A percentile compares a stretch with the other conserved stretches of the same genome.
Evolutionary conservation across 2,888 invertebrate species (phyloP).

Genomic region (Incurvaria masculella): DNA sequence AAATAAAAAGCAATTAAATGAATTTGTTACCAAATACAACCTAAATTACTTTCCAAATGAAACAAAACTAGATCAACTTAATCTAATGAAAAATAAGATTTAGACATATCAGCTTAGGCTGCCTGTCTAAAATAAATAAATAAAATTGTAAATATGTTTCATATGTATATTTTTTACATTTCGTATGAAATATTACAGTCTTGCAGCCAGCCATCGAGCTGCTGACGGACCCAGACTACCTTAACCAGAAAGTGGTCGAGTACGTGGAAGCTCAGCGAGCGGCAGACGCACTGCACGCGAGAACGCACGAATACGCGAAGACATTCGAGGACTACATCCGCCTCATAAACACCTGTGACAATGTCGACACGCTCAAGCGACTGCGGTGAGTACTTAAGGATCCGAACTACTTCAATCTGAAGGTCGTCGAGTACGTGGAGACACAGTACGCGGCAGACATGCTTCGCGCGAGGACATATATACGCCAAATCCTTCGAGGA

Average conservation of each 20-base stretch:
- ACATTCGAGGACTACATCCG: constrained; percentile 88
- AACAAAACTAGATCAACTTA: neutral
- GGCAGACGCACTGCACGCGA: constrained; percentile 71
- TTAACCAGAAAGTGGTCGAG: constrained; percentile 81
- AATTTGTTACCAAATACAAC: no score
- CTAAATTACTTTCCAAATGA: no score
- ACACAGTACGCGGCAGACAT: constrained; percentile 75
- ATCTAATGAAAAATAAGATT: no score
- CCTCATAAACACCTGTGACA: constrained; percentile 76
- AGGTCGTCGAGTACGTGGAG: constrained; percentile 79
- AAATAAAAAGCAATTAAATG: no score
- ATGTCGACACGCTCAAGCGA: constrained; percentile 78
- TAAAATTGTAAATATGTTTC: no score
- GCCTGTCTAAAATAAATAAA: no score
- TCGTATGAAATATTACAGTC: no score
- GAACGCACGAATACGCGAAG: constrained; percentile 83
- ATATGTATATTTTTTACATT: no score
- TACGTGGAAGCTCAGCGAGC: constrained; percentile 81
- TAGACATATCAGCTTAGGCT: no score
- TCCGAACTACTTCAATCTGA: constrained; percentile 89
- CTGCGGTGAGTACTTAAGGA: constrained; percentile 82
- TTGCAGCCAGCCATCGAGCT: constrained; percentile 80
- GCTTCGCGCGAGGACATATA: constrained; percentile 72
- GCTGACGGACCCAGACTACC: constrained; percentile 87
- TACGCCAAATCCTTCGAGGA: constrained; percentile 90